Conservation (phyloP, 2,888 invertebrate species). For the Plagodis dolabraria region DNA sequence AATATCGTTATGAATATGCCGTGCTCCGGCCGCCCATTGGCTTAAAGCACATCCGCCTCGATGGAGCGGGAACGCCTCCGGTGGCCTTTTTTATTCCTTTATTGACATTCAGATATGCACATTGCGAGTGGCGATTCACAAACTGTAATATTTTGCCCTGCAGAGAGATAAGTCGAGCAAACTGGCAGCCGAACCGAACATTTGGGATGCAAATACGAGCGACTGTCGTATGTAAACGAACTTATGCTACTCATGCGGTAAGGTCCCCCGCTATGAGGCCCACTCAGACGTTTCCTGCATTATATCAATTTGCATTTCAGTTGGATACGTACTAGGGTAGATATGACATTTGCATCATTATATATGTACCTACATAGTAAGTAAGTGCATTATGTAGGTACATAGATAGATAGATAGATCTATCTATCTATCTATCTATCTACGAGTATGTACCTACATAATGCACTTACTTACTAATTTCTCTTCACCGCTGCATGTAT, state of each 20-base stretch:
- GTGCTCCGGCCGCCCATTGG: constrained; percentile 80
- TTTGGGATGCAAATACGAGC: constrained; percentile 83
- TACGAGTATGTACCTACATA: constrained; percentile 38
- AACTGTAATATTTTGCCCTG: constrained; percentile 82
- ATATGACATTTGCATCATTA: constrained; percentile 45
- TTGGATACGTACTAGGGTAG: constrained; percentile 48
- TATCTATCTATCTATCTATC: no score
- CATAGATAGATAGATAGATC: no score
- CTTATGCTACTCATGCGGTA: constrained; percentile 81
- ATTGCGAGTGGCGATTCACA: constrained; percentile 80
- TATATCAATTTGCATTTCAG: constrained; percentile 84
- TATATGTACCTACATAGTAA: constrained; percentile 37
- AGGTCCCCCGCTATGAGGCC: constrained; percentile 80
- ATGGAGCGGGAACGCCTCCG: constrained; percentile 80
- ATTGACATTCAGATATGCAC: constrained; percentile 84
- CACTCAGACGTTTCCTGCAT: constrained; percentile 85
- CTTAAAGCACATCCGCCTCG: constrained; percentile 80
- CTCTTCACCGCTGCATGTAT: constrained; percentile 31
- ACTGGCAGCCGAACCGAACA: constrained; percentile 71
- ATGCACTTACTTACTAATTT: constrained; percentile 38
- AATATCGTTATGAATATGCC: constrained; percentile 86
- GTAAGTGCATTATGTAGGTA: no score
- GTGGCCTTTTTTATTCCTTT: constrained; percentile 82
- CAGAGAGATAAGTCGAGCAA: constrained; percentile 75
- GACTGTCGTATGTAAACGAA: constrained; percentile 84